Evolutionary conservation across 2,797 vertebrate genomes (phyloP), one percentile per base, ranked within the genome.

Genomic region (Bufotes viridis): DNA sequence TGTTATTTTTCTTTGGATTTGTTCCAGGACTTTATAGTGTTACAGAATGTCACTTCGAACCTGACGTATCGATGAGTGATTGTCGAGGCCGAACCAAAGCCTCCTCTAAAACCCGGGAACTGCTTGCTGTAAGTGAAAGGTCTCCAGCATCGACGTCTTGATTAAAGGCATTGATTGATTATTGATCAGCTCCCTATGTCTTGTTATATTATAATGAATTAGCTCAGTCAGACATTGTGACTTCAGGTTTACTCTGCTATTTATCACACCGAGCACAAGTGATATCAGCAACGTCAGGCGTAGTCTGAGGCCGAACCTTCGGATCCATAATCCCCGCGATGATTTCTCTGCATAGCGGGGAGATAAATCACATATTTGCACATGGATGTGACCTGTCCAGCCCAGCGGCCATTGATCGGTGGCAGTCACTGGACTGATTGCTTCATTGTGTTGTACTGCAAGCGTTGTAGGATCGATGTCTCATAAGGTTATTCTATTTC

Each of bases 181-280:
- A 84, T 76, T n/a, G 83, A 84, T 51, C 51, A 15, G 51, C 11
- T 84, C 26, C 51, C 26, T 60, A 29, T 20, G 67, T 84, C 69
- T 51, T 84, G 81, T 83, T 83, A 72, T 24, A 72, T 83, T 53
- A 26, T 20, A 83, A 57, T 72, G 42, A 18, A 75, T 84, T n/a
- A 58, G 70, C 29, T 84, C 20, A 26, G 57, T 61, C 83, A 63
- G 57, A 1, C 20, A 13, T 76, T 29, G 5, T 29, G 29, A 34
- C 24, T 18, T 58, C 29, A 78, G 53, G 24, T 24, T 78, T 20
- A 3, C 53, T 29, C 55, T 14, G 24, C 24, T 18, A 61, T 80
- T 80, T 34, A 80, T 80, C 78, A 60, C 13, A 17, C 53, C 3
- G 1, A 1, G 11, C 24, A 75, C 74, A 13, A 76, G 74, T 13